Conservation (phyloP, 2,113 vertebrate genomes). For the Gavia stellata region DNA sequence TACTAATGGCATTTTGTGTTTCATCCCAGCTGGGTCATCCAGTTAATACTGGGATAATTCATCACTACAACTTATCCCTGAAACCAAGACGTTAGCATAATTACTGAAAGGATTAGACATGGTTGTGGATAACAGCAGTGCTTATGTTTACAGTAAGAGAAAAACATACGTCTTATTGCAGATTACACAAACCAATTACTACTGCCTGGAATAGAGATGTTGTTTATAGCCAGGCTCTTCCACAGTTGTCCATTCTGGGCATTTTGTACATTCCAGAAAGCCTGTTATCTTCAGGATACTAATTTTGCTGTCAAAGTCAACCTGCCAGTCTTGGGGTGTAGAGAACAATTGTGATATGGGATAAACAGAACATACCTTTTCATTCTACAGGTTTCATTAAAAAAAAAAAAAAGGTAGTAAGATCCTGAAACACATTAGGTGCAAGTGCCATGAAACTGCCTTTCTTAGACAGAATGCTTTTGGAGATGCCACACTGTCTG, state of each 20-base stretch:
- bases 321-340: not conserved
- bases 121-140: not conserved
- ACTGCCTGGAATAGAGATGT: not conserved
- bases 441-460: not conserved
- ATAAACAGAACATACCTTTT: not conserved
- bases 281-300: not conserved
- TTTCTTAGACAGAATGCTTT: not conserved
- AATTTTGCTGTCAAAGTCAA: not conserved
- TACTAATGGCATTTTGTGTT: not conserved
- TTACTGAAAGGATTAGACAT: not conserved
- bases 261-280: not conserved
- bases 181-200: not conserved
- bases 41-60: not conserved
- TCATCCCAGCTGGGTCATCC: not conserved
- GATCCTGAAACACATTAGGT: not conserved
- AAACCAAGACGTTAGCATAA: not conserved
- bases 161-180: not conserved
- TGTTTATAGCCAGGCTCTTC: not conserved
- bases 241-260: not conserved
- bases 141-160: not conserved
- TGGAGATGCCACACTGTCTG: not conserved
- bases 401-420: not conserved
- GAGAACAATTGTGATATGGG: not conserved
- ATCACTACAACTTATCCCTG: not conserved
- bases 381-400: not conserved